A percentile compares a stretch with the other conserved stretches of the same genome.
These are phyloP conservation scores for Microhierax caerulescens DNA, from an alignment of 2,797 vertebrate species.

Conservation along the genomic window DNA sequence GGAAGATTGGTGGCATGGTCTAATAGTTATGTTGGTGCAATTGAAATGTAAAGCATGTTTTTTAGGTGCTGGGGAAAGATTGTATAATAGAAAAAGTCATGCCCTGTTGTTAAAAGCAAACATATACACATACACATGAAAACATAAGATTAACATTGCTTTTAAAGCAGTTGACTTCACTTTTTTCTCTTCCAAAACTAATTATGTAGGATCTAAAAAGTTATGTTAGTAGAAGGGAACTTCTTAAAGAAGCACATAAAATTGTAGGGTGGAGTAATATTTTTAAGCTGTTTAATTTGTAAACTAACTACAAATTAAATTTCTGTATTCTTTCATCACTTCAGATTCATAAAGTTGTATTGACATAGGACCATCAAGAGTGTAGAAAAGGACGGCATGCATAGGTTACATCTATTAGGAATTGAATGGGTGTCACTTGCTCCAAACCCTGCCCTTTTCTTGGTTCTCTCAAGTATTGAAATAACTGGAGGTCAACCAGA, in stretches of 20 bases:
- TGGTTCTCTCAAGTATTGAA: neutral
- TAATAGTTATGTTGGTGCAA: neutral
- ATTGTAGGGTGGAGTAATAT: neutral
- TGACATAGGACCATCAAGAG: neutral
- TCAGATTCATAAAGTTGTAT: neutral
- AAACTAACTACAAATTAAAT: neutral
- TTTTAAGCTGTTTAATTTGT: neutral
- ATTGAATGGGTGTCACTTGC: neutral
- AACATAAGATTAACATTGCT: neutral
- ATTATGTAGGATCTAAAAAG: neutral
- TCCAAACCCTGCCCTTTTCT: neutral
- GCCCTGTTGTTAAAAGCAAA: neutral
- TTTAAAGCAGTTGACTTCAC: neutral
- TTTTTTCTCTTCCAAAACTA: neutral
- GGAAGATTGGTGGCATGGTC: neutral
- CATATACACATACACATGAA: neutral
- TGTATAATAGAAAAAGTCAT: neutral
- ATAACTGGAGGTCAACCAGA: slow-evolving; percentile 1
- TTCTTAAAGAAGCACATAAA: neutral
- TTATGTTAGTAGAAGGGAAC: neutral
- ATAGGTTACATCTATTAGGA: neutral
- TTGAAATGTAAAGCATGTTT: neutral
- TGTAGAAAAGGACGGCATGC: neutral
- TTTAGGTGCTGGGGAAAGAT: neutral
- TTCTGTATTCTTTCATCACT: neutral